These are phyloP conservation scores for Miichthys miiuy DNA, from an alignment of 2,797 vertebrate species.

Conservation along the genomic window DNA sequence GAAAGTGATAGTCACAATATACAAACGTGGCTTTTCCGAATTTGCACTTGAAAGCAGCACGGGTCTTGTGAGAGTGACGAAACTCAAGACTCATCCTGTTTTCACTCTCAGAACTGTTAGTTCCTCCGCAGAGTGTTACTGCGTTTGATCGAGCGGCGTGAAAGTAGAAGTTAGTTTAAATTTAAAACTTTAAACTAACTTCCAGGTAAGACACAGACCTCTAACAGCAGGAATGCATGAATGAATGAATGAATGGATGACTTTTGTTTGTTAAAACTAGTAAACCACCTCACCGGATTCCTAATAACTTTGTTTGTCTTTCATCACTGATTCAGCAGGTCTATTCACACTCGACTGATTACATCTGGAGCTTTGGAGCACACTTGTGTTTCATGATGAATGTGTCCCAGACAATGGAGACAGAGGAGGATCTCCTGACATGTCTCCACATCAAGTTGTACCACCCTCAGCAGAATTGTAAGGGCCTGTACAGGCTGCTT, in stretches of 20 bases:
- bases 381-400: constrained; percentile 55
- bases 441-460: constrained; percentile 89
- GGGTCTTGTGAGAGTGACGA: constrained; percentile 43
- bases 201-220: constrained; percentile 41
- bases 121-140: rapidly evolving
- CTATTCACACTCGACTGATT: background rate
- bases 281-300: background rate
- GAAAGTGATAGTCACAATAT: no score
- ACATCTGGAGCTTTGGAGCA: background rate
- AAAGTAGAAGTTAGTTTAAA: background rate
- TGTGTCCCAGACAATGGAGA: constrained; percentile 83
- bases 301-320: background rate
- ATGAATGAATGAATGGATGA: background rate
- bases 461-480: constrained; percentile 85
- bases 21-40: background rate
- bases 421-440: constrained; percentile 87
- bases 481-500: constrained; percentile 83
- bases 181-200: background rate
- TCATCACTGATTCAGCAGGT: background rate
- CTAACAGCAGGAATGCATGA: background rate
- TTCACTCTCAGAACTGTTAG: background rate
- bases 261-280: background rate
- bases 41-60: constrained; percentile 48
- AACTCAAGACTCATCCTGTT: background rate
- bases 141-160: background rate